Base-by-base conservation (phyloP, 2,888 invertebrate species). In the Drosophila percnosoma region DNA sequence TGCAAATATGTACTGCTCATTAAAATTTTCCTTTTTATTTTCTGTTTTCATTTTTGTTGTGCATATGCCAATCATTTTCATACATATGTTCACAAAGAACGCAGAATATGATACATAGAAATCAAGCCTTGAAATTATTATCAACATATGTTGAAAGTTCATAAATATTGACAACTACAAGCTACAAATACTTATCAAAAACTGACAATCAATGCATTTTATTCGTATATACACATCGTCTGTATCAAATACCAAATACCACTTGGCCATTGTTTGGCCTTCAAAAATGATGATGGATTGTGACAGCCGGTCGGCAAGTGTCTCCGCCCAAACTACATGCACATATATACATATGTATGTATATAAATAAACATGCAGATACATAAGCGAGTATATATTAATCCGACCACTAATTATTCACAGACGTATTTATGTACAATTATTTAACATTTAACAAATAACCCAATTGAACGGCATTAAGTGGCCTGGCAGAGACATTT, bases 281-380 rank as follows among this genome's bases (percentile, higher is more conserved):
- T 76, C 84, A 66, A 27, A 60, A 58, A 68, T 49, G 49, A 81
- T 86, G 85, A 86, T 75, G 72, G 85, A 79, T 85, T 75, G 77
- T 79, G 85, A 86, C 88, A 86, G 85, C 81, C 83, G 85, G 69
- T 66, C 85, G 75, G 71, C 87, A 85, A 79, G 83, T 83, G 87
- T 80, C 81, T 59, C 60, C 54, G 51, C 59, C 34, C 21, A 59
- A 65, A 31, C 6, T 29, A 31, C 40, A 40, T 24, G 27, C 21
- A 29, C 1, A 10, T 31, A 31, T n/a, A 0, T 40, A n/a, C 10
- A 4, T 4, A n/a, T 4, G 10, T 0, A 21, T 24, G 10, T 0
- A 21, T 24, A 8, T 4, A 8, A 2, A 45, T 18, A 38, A 8
- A 38, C 3, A 38, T 8, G 2, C 38, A 38, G 0, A 38, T 40